Conservation (phyloP, 2,888 invertebrate genomes). For the Rhamphomyia laevipes region DNA sequence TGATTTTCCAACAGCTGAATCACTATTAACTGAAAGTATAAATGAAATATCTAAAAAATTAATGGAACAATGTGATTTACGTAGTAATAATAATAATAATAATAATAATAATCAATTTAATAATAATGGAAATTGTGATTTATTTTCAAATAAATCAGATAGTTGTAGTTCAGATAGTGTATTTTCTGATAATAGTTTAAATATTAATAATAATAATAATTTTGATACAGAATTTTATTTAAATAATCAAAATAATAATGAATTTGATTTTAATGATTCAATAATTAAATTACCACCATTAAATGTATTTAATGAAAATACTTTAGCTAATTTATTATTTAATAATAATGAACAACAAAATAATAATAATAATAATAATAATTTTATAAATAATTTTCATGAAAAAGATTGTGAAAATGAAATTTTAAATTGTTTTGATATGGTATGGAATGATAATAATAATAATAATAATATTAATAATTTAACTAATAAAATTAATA, state of each 20-base stretch:
- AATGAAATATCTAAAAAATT: slow-evolving; percentile 37
- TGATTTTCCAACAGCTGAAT: slow-evolving; percentile 24
- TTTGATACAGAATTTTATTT: not conserved
- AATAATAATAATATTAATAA: not conserved
- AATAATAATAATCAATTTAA: not conserved
- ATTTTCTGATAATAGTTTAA: slow-evolving; percentile 3
- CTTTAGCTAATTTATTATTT: slow-evolving; percentile 1
- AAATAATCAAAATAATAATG: slow-evolving; percentile 23
- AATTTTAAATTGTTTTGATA: slow-evolving; percentile 40
- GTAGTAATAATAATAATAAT: slow-evolving; percentile 4
- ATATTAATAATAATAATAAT: not conserved
- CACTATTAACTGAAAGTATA: slow-evolving; percentile 34
- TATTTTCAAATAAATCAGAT: slow-evolving; percentile 5
- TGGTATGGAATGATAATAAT: slow-evolving; percentile 27
- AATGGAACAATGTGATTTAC: slow-evolving; percentile 33
- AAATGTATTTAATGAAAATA: slow-evolving; percentile 11
- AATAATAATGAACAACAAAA: not conserved
- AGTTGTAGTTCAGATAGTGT: slow-evolving; percentile 14
- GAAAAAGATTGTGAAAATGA: slow-evolving; percentile 26
- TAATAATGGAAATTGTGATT: slow-evolving; percentile 18
- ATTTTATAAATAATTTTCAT: slow-evolving; percentile 21
- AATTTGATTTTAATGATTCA: not conserved
- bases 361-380: slow-evolving; percentile 13
- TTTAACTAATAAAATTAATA: too few relatives aligned
- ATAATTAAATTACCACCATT: slow-evolving; percentile 11